Conservation (phyloP, 92 coral and sea anemone species). For the Palythoa caribaeorum region DNA sequence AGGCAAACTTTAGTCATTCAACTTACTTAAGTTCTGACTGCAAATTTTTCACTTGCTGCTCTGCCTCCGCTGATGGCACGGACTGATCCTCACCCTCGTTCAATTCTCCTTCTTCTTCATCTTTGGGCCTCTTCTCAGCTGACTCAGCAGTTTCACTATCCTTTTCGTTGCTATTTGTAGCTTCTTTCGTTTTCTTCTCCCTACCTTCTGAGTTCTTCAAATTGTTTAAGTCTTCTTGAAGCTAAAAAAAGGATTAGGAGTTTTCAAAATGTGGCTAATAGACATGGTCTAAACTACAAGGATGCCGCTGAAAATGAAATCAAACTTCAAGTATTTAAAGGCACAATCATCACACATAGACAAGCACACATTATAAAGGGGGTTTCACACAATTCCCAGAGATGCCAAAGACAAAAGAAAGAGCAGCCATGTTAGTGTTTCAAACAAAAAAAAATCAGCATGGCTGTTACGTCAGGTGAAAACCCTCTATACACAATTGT, state of each 20-base stretch:
- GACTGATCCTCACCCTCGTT: conserved; percentile 73
- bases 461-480: no score
- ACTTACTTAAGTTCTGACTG: conserved; percentile 87
- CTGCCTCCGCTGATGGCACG: conserved; percentile 65
- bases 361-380: no score
- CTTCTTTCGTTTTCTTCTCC: conserved; percentile 49
- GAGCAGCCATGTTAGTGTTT: no score
- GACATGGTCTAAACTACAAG: no score
- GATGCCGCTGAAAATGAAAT: no score
- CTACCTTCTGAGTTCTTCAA: conserved; percentile 60
- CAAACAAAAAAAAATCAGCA: no score
- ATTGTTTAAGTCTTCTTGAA: conserved; percentile 66
- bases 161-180: conserved; percentile 26
- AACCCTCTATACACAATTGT: no score
- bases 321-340: no score
- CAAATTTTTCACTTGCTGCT: conserved; percentile 74
- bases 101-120: conserved; percentile 82
- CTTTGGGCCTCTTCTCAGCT: conserved; percentile 33
- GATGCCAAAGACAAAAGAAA: no score
- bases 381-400: no score
- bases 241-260: conserved; percentile 44
- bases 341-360: no score
- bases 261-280: no score
- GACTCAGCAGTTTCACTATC: conserved; percentile 33
- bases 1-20: background rate